Base-by-base conservation (phyloP, 2,113 vertebrate species). In the Redunca redunca region DNA sequence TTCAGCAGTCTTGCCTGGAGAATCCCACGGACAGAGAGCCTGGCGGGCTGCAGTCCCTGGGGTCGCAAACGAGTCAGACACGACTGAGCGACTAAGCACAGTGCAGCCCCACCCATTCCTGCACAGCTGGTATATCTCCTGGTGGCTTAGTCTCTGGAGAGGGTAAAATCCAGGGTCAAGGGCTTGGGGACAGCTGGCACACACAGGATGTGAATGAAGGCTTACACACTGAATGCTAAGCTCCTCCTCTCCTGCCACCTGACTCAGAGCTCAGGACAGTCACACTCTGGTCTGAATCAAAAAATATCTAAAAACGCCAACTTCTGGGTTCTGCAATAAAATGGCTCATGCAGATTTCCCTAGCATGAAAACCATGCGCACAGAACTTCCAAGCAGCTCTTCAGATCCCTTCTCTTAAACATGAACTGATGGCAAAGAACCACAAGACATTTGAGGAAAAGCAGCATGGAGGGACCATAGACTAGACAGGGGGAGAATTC, bases 321-420 rank as follows among this genome's bases (percentile, higher is more conserved):
- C 67, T 62, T 89, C 64, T 71, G 57, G 50, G 78, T 91, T 91
- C 74, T 91, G 62, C 55, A 43, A 16, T n/a, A 16, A 52, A 82
- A 52, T 2, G 64, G 48, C 84, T 85, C 36, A 19, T 33, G 21
- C 64, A 33, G 84, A 50, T 23, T 46, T 84, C 28, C 60, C 26
- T 40, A 11, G 7, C 48, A 43, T 19, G 55, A 67, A 67, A 78
- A 50, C 17, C 53, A 64, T 5, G 11, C 4, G 19, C 50, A 46
- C 15, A 46, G 80, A 92, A 78, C 67, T 88, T 26, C 84, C 50
- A n/a, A 14, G 13, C 3, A 33, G 84, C 14, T 28, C 28, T 91
- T 74, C 26, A 84, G 16, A 43, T 2, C 7, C 60, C 52, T 60
- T 21, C 28, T 52, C 43, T 67, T 40, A n/a, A 40, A 28, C 33